Evolutionary conservation across 2,113 vertebrate species (phyloP), one percentile per base, ranked within the genome.

Genomic region (Engystomops pustulosus): DNA sequence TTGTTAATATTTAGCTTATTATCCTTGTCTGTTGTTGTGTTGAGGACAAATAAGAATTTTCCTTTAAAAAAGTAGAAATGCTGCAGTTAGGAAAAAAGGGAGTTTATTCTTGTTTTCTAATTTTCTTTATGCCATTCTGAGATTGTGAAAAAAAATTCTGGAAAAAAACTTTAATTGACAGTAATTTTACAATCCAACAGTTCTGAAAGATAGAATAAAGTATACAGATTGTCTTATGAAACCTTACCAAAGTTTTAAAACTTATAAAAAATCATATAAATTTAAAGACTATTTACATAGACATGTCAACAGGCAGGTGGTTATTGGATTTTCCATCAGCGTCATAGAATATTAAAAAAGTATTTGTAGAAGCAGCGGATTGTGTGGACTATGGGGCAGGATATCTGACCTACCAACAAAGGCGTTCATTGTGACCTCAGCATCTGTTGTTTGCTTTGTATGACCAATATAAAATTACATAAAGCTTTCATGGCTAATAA

Each of bases 321-420:
- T 58, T 30, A 51, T 49, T 34, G 17, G 45, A 34, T 76, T 76
- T 76, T 53, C 47, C 25, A 53, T 76, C 18, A 76, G 72, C 45
- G 81, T 65, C 18, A 80, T 67, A 67, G 15, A 3, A 6, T 2
- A 25, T 2, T 12, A 11, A 23, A 11, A 44, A 32, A 27, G 6
- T 32, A 17, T 25, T 47, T 74, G 15, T 74, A 25, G 14, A 47
- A 74, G 23, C 0, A 4, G 74, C 53, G 32, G 62, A 78, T 23
- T 38, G 20, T 88, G 76, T 70, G 17, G 12, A 85, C 69, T 84
- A 88, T 79, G 87, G 84, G 86, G 79, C 51, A 86, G 87, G 41
- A 70, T 86, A 90, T 85, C 34, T 25, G 71, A 67, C 75, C 79
- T 51, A 85, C 84, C 90, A 88, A 88, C 67, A 86, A 89, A 88